Conservation (phyloP, 2,113 vertebrate species). For the Ammodramus savannarum region DNA sequence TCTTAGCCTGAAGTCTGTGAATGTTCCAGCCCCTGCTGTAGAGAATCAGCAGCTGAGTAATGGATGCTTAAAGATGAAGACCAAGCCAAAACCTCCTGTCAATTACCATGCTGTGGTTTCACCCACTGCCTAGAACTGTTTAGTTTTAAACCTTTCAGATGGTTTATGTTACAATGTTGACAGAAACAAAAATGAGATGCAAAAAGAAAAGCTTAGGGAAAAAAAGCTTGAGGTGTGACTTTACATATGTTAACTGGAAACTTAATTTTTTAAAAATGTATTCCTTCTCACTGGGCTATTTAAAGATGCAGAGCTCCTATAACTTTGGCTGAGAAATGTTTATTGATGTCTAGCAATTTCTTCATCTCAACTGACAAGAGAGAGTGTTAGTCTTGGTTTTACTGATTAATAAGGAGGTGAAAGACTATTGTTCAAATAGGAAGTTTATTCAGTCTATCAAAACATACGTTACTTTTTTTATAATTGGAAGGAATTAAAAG, state of each 20-base stretch:
- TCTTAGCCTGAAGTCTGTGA: background rate
- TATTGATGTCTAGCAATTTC: background rate
- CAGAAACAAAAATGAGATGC: constrained; percentile 2
- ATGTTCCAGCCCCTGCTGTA: background rate
- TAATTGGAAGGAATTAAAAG: background rate
- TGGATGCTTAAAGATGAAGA: background rate
- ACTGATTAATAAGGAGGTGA: background rate
- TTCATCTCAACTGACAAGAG: background rate
- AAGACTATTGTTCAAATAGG: background rate
- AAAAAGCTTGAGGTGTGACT: background rate
- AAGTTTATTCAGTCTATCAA: background rate
- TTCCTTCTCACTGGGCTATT: background rate
- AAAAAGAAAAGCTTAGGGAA: background rate
- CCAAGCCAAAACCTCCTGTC: constrained; percentile 11
- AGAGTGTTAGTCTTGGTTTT: background rate
- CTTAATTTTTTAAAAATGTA: background rate
- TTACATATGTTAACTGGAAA: background rate
- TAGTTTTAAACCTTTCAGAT: constrained; percentile 7
- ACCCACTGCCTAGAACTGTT: background rate
- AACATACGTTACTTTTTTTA: background rate
- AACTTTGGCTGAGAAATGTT: background rate
- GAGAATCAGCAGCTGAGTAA: constrained; percentile 4
- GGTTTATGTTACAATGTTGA: background rate
- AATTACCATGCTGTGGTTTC: constrained; percentile 4
- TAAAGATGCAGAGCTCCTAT: background rate